Percentiles rank a stretch among this genome's conserved stretches.
Evolutionary conservation across 2,113 vertebrate species (phyloP).

Genomic region (Malurus melanocephalus): DNA sequence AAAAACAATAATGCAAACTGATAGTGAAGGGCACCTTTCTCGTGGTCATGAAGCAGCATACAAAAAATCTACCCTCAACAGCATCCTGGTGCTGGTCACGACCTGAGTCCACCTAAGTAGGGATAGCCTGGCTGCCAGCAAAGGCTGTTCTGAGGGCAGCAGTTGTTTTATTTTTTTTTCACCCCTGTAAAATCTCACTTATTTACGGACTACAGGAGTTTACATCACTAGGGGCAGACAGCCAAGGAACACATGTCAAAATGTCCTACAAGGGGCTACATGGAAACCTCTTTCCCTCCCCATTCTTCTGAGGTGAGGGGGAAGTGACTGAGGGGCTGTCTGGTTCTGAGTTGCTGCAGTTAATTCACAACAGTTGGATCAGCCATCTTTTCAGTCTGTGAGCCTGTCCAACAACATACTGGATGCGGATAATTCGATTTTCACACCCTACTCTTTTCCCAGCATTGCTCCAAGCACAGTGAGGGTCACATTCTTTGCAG

Average conservation of each 20-base stretch:
- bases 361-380: not conserved
- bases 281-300: not conserved
- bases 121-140: not conserved
- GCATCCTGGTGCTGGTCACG: not conserved
- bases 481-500: not conserved
- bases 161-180: not conserved
- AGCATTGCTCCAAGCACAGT: not conserved
- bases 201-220: not conserved
- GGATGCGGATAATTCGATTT: not conserved
- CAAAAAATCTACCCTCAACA: not conserved
- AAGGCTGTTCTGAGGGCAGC: not conserved
- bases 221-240: not conserved
- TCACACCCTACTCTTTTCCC: not conserved
- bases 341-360: not conserved
- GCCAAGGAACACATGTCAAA: not conserved
- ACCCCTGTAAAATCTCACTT: rapidly evolving
- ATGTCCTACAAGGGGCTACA: not conserved
- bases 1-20: not conserved
- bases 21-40: not conserved
- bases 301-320: not conserved
- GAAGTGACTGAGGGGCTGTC: not conserved
- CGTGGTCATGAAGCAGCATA: not conserved
- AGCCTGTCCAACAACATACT: not conserved
- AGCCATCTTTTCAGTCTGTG: not conserved
- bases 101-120: not conserved